These are phyloP conservation scores for Apis florea DNA, from an alignment of 1,140 invertebrate species.

Conservation along the genomic window DNA sequence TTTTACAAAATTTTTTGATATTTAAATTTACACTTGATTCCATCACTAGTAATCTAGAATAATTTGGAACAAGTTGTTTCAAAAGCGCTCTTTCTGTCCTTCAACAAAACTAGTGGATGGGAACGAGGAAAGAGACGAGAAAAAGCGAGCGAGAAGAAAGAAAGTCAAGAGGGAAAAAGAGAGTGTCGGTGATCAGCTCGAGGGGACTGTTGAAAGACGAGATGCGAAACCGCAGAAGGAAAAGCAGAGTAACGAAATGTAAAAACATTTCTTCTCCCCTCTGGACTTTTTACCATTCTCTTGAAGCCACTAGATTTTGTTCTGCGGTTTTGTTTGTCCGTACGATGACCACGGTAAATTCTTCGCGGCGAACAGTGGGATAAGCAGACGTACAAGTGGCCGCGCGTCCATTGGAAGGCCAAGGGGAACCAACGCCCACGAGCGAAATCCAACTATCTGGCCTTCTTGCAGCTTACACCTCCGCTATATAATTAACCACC, in stretches of 20 bases:
- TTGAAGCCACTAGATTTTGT: neutral
- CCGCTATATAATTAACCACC: neutral
- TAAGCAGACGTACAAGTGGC: conserved; percentile 44
- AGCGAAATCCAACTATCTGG: neutral
- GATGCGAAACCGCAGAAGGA: conserved; percentile 35
- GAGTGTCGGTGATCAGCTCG: neutral
- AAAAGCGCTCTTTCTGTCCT: neutral
- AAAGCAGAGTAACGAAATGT: conserved; percentile 48
- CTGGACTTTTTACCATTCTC: neutral
- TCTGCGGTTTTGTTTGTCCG: neutral
- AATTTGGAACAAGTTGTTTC: neutral
- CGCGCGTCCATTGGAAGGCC: conserved; percentile 28
- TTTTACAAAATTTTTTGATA: no score
- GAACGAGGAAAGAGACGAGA: neutral
- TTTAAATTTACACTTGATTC: no score
- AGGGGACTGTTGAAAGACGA: conserved; percentile 16
- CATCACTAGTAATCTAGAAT: no score
- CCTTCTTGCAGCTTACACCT: neutral
- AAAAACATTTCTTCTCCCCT: neutral
- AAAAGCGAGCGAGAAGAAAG: conserved; percentile 9
- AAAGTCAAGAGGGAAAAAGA: conserved; percentile 14
- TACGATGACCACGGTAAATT: neutral
- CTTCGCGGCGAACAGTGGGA: neutral
- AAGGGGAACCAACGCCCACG: conserved; percentile 33
- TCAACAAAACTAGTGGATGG: neutral